Percentiles rank a stretch among this genome's conserved stretches.
Conservation (phyloP, 2,888 invertebrate genomes). For the Aporophyla lueneburgensis region DNA sequence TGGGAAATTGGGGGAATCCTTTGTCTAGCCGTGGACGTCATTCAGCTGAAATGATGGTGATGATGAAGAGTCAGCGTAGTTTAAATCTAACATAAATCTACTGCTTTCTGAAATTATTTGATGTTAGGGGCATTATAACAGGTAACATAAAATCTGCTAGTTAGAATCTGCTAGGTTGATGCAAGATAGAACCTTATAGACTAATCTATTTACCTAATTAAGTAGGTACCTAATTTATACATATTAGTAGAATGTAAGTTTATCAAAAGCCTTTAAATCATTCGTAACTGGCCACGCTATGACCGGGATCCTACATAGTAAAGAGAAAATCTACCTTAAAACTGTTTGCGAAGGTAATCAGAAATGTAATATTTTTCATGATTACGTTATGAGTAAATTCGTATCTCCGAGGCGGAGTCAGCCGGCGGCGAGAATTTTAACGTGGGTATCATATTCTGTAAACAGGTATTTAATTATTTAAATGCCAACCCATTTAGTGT, state of each 20-base stretch:
- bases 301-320: neutral
- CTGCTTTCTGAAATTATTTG: neutral
- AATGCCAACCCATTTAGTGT: slow-evolving; percentile 14
- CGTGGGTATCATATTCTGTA: slow-evolving; percentile 30
- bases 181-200: neutral
- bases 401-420: slow-evolving; percentile 35
- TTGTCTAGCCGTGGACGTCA: too few species aligned
- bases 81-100: neutral
- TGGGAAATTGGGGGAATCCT: too few species aligned
- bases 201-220: neutral
- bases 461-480: slow-evolving; percentile 41
- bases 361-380: slow-evolving; percentile 60
- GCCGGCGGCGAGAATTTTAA: slow-evolving; percentile 28
- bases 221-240: neutral
- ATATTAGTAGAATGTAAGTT: slow-evolving; percentile 6
- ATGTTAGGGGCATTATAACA: neutral
- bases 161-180: too few species aligned
- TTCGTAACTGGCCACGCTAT: neutral
- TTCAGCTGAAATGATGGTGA: too few species aligned
- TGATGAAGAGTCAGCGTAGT: too few species aligned
- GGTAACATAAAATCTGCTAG: neutral
- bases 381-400: slow-evolving; percentile 49
- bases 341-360: slow-evolving; percentile 56
- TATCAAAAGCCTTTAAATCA: neutral
- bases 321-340: slow-evolving; percentile 29